Evolutionary conservation across 1,140 invertebrate genomes (phyloP).

Genomic region (Mya arenaria): DNA sequence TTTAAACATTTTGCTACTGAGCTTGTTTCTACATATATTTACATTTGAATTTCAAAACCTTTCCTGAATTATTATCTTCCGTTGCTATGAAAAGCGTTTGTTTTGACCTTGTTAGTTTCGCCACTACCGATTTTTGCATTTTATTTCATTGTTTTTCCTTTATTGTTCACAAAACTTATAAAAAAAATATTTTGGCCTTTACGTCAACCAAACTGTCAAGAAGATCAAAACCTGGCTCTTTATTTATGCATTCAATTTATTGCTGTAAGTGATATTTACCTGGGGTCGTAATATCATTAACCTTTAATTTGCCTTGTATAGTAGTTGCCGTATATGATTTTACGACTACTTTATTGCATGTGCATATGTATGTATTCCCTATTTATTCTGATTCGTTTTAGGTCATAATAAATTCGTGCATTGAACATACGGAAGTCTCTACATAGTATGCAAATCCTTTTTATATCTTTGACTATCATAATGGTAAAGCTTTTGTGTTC

Average conservation of each 20-base stretch:
- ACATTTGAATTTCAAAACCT: neutral
- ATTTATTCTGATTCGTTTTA: conserved; percentile 12
- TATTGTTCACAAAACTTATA: neutral
- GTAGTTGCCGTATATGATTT: conserved; percentile 11
- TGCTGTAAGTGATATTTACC: neutral
- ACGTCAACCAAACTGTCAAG: neutral
- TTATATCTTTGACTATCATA: conserved; percentile 11
- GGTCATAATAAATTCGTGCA: conserved; percentile 19
- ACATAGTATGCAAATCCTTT: conserved; percentile 24
- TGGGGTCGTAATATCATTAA: neutral
- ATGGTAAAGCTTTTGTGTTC: conserved; percentile 22
- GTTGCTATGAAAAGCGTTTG: neutral
- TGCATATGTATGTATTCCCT: neutral
- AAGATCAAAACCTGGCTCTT: neutral
- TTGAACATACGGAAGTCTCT: conserved; percentile 2
- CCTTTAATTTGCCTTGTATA: conserved; percentile 1
- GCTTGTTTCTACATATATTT: too few species aligned
- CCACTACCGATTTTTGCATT: neutral
- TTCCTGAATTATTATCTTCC: neutral
- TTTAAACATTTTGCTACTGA: too few species aligned
- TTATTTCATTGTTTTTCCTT: neutral
- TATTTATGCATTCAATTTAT: neutral
- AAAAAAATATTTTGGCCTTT: neutral
- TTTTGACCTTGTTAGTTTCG: neutral
- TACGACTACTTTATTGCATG: neutral